Evolutionary conservation across 2,113 vertebrate genomes (phyloP).

Genomic region (Cephalopholis sonnerati): DNA sequence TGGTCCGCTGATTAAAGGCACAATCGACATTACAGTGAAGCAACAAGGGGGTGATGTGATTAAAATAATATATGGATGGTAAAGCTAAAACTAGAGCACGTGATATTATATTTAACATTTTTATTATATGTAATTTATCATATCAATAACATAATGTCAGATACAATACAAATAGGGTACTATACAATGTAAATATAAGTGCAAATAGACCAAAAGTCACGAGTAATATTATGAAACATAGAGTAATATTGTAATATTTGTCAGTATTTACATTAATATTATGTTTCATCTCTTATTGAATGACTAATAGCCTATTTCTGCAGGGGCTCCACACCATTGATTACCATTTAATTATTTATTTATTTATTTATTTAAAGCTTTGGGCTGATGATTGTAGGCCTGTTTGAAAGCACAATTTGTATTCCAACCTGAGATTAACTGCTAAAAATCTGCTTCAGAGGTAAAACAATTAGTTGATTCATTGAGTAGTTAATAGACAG

Average conservation of each 20-base stretch:
- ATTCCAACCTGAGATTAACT: no score
- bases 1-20: slow-evolving; percentile 69
- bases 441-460: not conserved
- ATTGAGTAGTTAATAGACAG: no score
- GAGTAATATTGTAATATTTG: not conserved
- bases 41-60: not conserved
- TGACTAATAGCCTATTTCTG: not conserved
- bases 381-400: not conserved
- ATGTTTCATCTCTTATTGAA: not conserved
- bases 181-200: not conserved
- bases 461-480: not conserved
- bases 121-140: no score
- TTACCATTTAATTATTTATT: not conserved
- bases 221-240: not conserved
- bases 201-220: not conserved
- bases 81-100: not conserved
- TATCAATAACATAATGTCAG: not conserved
- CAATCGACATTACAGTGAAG: slow-evolving; percentile 11
- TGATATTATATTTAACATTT: not conserved
- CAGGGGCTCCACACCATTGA: not conserved
- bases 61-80: not conserved
- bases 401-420: not conserved
- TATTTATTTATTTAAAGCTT: not conserved
- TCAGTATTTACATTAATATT: not conserved
- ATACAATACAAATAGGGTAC: not conserved